Percentiles rank a stretch among this genome's conserved stretches.
phyloP scores from a whole-genome alignment of 2,113 vertebrate genomes.

The Daboia siamensis region DNA sequence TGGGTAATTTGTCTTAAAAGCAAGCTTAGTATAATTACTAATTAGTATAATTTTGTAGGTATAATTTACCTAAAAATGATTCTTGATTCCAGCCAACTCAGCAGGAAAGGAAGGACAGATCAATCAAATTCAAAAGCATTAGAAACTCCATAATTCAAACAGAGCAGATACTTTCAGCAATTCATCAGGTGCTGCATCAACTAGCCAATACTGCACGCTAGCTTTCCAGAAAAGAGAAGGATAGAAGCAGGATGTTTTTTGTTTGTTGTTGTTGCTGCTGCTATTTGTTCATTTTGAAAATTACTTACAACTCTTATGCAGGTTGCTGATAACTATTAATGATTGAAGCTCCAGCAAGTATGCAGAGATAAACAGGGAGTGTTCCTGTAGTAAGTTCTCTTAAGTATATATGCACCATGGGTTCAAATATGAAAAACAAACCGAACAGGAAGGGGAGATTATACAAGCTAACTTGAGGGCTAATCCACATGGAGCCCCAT shows the following conservation, averaged over 20 bases:
- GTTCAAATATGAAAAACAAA: background rate
- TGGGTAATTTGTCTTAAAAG: background rate
- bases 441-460: background rate
- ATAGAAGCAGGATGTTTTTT: background rate
- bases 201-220: background rate
- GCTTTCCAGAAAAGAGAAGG: background rate
- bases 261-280: background rate
- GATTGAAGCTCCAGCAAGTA: background rate
- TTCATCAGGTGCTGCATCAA: background rate
- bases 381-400: background rate
- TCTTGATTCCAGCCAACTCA: background rate
- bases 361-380: background rate
- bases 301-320: background rate
- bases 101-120: background rate
- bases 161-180: background rate
- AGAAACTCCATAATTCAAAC: background rate
- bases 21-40: background rate
- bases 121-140: background rate
- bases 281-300: background rate
- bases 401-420: background rate
- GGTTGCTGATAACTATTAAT: background rate
- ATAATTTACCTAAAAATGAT: background rate
- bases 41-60: no score
- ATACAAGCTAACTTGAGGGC: background rate
- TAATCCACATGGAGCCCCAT: no score